Conservation (phyloP, 92 coral and sea anemone species). For the Umimayanthus chanpuru region DNA sequence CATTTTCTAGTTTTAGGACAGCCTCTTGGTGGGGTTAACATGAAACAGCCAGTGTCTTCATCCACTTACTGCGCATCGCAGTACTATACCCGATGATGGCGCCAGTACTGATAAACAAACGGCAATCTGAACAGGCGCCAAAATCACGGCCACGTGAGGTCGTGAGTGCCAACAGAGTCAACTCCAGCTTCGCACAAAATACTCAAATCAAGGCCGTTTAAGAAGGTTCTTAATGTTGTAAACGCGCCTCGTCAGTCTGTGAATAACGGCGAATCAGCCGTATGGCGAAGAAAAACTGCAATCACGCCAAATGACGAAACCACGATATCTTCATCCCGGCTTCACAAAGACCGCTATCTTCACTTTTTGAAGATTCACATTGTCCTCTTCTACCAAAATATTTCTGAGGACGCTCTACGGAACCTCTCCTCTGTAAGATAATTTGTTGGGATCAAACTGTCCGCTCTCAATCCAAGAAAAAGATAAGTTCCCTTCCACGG, state of each 20-base stretch:
- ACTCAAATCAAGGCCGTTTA: constrained; percentile 13
- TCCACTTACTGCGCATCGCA: background rate
- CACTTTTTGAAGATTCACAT: too few species aligned
- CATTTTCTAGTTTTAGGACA: constrained; percentile 22
- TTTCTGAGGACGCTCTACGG: too few species aligned
- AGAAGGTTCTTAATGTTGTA: background rate
- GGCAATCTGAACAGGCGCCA: background rate
- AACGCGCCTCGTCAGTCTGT: background rate
- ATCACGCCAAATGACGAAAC: background rate
- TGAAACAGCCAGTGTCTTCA: constrained; percentile 23
- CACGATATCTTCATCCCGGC: too few species aligned
- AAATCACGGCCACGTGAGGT: constrained; percentile 26
- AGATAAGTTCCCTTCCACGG: too few species aligned
- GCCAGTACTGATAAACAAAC: constrained; percentile 19
- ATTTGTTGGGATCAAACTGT: too few species aligned
- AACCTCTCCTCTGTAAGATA: too few species aligned
- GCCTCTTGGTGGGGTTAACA: background rate
- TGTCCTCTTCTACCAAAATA: too few species aligned
- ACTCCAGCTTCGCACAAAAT: constrained; percentile 16
- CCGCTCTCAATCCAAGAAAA: too few species aligned
- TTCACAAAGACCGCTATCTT: too few species aligned
- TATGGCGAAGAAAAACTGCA: constrained; percentile 6
- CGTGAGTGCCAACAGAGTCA: background rate
- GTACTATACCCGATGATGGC: background rate
- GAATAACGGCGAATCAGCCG: background rate